Conservation (phyloP, 1,140 invertebrate genomes). For the Magallana angulata region DNA sequence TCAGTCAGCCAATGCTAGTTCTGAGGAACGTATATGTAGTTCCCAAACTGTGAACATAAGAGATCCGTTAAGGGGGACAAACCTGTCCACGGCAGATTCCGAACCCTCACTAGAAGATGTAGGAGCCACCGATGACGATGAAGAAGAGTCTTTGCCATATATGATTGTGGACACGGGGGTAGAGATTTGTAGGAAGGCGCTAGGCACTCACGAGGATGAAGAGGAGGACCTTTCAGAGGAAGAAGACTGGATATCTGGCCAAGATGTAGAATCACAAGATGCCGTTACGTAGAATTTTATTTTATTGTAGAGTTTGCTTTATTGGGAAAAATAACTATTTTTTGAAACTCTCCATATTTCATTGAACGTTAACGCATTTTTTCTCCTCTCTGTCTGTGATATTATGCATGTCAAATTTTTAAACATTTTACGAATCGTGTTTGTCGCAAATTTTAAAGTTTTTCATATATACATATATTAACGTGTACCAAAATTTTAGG, state of each 20-base stretch:
- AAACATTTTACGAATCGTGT: too few relatives aligned
- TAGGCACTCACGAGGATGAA: slow-evolving; percentile 3
- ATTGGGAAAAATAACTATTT: too few relatives aligned
- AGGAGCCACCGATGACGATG: background rate
- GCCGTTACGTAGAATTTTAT: background rate
- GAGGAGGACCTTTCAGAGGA: background rate
- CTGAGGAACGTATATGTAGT: background rate
- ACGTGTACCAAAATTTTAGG: too few relatives aligned
- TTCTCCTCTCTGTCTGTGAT: too few relatives aligned
- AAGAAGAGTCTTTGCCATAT: background rate
- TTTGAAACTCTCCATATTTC: too few relatives aligned
- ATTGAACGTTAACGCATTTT: too few relatives aligned
- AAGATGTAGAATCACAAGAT: slow-evolving; percentile 3
- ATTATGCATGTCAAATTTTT: too few relatives aligned
- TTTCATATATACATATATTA: too few relatives aligned
- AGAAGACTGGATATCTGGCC: background rate
- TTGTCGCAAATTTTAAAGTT: too few relatives aligned
- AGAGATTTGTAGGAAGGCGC: slow-evolving; percentile 19
- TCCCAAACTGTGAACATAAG: background rate
- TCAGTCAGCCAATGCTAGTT: background rate
- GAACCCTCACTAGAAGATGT: background rate
- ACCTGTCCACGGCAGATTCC: background rate
- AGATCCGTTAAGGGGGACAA: background rate
- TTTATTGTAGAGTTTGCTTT: too few relatives aligned
- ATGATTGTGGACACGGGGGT: slow-evolving; percentile 7